Percentiles rank a stretch among this genome's conserved stretches.
Evolutionary conservation across 1,140 invertebrate species (phyloP).

Genomic region (Coelopa frigida): DNA sequence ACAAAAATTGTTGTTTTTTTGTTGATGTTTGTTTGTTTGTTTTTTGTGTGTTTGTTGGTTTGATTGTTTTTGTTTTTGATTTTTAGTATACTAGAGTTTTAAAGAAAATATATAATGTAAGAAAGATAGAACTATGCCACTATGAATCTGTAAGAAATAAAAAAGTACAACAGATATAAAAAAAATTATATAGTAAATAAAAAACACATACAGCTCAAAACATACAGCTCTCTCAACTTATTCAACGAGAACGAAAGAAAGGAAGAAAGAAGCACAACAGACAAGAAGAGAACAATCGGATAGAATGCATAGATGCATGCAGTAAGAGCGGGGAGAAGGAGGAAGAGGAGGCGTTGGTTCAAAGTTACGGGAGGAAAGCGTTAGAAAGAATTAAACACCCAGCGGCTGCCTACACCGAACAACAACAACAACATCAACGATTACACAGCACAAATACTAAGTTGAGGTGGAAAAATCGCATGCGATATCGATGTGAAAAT

Average conservation of each 20-base stretch:
- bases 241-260: too few relatives aligned
- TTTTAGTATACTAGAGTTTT: constrained; percentile 8
- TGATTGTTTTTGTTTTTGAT: constrained; percentile 6
- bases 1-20: constrained; percentile 7
- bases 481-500: too few relatives aligned
- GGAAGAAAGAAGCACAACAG: background rate
- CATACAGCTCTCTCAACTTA: too few relatives aligned
- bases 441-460: too few relatives aligned
- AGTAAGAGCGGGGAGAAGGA: background rate
- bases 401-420: too few relatives aligned
- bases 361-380: too few relatives aligned
- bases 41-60: constrained; percentile 6
- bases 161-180: constrained; percentile 13
- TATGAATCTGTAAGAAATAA: constrained; percentile 19
- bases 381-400: too few relatives aligned
- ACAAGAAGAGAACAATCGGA: constrained; percentile 2
- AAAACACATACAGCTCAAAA: constrained; percentile 1
- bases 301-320: background rate
- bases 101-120: background rate
- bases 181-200: constrained; percentile 9
- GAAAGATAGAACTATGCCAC: constrained; percentile 15
- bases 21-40: constrained; percentile 5
- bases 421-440: too few relatives aligned
- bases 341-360: too few relatives aligned
- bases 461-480: too few relatives aligned